phyloP scores from a whole-genome alignment of 2,113 vertebrate species.

The Cavia aperea region DNA sequence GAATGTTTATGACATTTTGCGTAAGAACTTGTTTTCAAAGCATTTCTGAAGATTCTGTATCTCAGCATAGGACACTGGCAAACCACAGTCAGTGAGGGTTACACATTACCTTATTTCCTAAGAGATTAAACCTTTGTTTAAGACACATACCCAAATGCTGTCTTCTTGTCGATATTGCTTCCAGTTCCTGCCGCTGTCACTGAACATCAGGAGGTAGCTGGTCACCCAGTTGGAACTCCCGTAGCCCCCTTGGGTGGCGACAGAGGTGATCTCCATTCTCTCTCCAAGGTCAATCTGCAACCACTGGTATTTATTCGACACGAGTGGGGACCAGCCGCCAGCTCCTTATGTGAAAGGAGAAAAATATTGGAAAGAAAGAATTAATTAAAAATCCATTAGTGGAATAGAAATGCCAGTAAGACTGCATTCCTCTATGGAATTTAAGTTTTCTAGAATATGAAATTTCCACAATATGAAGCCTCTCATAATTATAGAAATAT shows the following conservation, averaged over 20 bases:
- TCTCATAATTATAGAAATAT: background rate
- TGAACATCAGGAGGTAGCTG: conserved; percentile 90
- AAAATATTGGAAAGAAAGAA: conserved; percentile 10
- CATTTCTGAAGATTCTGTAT: conserved; percentile 19
- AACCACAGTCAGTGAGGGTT: background rate
- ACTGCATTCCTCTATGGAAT: background rate
- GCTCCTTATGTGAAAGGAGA: conserved; percentile 80
- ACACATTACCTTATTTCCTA: background rate
- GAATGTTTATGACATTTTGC: background rate
- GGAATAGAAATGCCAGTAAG: background rate
- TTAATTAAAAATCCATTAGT: conserved; percentile 7
- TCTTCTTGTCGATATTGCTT: conserved; percentile 90
- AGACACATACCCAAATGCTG: conserved; percentile 85
- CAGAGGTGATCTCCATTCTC: conserved; percentile 84
- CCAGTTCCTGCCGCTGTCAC: conserved; percentile 92
- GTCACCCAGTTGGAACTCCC: conserved; percentile 94
- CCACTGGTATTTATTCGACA: conserved; percentile 91
- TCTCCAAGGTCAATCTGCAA: conserved; percentile 89
- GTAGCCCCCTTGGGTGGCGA: conserved; percentile 92
- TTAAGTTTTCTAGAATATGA: background rate
- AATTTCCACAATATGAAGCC: background rate
- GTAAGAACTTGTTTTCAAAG: background rate
- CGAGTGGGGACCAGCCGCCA: conserved; percentile 92
- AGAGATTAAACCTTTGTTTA: background rate
- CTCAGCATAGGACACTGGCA: background rate